Conservation (phyloP, 2,888 invertebrate species). For the Lissocephala sabroskyi region DNA sequence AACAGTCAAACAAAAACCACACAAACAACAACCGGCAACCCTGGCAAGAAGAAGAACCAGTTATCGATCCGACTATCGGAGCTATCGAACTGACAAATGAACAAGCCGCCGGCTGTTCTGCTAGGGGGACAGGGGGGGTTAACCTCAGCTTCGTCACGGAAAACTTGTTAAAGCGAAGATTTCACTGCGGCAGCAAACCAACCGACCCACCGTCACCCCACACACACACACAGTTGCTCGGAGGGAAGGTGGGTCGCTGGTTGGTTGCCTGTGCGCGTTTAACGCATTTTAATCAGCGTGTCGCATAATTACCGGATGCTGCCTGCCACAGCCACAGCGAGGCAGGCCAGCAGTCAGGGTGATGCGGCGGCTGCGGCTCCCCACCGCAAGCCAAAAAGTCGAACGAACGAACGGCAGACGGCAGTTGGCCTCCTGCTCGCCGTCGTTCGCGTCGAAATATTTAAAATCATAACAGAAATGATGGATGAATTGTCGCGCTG, state of each 20-base stretch:
- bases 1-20: slow-evolving; percentile 21
- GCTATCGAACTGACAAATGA: no score
- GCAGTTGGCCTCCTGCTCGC: no score
- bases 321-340: slow-evolving; percentile 17
- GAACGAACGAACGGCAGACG: background rate
- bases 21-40: slow-evolving; percentile 44
- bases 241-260: no score
- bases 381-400: slow-evolving; percentile 1
- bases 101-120: slow-evolving; percentile 19
- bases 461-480: slow-evolving; percentile 63
- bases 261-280: slow-evolving; percentile 38
- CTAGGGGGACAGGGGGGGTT: slow-evolving; percentile 26
- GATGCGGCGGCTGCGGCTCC: slow-evolving; percentile 1
- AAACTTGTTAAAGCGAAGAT: slow-evolving; percentile 63
- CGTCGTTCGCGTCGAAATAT: slow-evolving; percentile 15
- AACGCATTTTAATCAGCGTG: slow-evolving; percentile 72
- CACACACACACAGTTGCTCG: no score
- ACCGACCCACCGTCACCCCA: no score
- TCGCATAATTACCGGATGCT: slow-evolving; percentile 72
- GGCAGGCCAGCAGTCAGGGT: background rate
- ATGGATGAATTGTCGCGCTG: slow-evolving; percentile 67
- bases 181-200: slow-evolving; percentile 33
- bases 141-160: slow-evolving; percentile 26
- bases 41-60: no score
- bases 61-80: no score